Percentiles rank a stretch among this genome's conserved stretches.
Conservation (phyloP, 1,140 invertebrate species). For the Philaenus spumarius region DNA sequence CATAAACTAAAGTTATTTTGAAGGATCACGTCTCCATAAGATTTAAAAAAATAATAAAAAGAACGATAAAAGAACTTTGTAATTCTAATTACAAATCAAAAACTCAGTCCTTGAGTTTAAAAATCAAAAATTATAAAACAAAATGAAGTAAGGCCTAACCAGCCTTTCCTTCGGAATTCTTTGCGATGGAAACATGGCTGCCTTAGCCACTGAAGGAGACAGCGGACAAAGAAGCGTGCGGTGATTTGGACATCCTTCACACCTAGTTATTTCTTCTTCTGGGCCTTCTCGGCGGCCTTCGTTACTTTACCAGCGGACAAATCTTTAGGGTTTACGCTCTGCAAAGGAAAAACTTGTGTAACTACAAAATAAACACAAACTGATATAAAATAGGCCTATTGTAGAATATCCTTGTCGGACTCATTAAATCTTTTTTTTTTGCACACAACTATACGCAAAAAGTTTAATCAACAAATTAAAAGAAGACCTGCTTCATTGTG, state of each 20-base stretch:
- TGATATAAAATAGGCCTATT: too few relatives aligned
- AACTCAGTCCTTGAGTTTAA: conserved; percentile 12
- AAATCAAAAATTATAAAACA: conserved; percentile 20
- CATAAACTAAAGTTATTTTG: too few relatives aligned
- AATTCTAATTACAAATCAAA: conserved; percentile 12
- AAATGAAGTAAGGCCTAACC: conserved; percentile 12
- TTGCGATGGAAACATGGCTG: conserved; percentile 66
- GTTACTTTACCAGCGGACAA: conserved; percentile 83
- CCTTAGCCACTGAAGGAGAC: conserved; percentile 48
- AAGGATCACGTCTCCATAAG: too few relatives aligned
- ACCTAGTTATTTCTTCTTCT: conserved; percentile 94
- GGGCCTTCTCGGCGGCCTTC: conserved; percentile 95
- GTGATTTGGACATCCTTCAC: conserved; percentile 46
- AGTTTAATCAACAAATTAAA: too few relatives aligned
- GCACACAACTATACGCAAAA: too few relatives aligned
- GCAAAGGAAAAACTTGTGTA: conserved; percentile 24
- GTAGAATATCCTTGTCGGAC: too few relatives aligned
- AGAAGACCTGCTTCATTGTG: too few relatives aligned
- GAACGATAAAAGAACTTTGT: neutral
- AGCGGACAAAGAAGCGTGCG: conserved; percentile 33
- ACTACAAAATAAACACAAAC: neutral
- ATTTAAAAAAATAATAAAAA: neutral
- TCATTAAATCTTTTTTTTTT: too few relatives aligned
- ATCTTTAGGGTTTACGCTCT: conserved; percentile 76
- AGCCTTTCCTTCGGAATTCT: conserved; percentile 66